These are phyloP conservation scores for Tenrec ecaudatus DNA, from an alignment of 2,113 vertebrate genomes.

Conservation along the genomic window DNA sequence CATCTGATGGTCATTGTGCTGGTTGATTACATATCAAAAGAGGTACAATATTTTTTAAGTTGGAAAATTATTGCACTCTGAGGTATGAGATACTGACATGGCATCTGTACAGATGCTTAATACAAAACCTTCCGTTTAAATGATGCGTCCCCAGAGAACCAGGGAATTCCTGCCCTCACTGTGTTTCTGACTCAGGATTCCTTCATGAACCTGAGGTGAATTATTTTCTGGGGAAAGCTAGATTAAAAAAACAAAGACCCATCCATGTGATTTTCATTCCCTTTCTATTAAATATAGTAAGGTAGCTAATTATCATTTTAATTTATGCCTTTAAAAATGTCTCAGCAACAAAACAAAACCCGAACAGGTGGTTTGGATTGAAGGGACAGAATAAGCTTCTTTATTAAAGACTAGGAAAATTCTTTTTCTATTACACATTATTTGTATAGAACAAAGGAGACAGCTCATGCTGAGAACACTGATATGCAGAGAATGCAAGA, in stretches of 20 bases:
- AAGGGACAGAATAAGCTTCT: constrained; percentile 85
- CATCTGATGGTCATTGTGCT: background rate
- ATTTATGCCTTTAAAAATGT: constrained; percentile 65
- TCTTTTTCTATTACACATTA: constrained; percentile 85
- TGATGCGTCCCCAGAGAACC: background rate
- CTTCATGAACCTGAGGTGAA: constrained; percentile 37
- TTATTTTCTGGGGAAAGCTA: constrained; percentile 51
- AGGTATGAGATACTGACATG: constrained; percentile 29
- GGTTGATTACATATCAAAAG: constrained; percentile 51
- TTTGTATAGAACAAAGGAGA: constrained; percentile 86
- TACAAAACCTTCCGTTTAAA: constrained; percentile 18
- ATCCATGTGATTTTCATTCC: constrained; percentile 63
- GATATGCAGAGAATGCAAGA: constrained; percentile 85
- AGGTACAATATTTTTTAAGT: background rate
- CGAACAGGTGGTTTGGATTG: constrained; percentile 87
- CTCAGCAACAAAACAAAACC: constrained; percentile 77
- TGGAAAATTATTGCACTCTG: background rate
- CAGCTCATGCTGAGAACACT: constrained; percentile 89
- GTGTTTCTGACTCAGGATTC: constrained; percentile 4
- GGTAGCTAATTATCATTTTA: constrained; percentile 73
- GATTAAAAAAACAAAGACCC: constrained; percentile 37
- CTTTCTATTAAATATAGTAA: constrained; percentile 67
- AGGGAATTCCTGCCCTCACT: background rate
- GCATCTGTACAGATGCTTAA: constrained; percentile 41
- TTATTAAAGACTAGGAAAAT: constrained; percentile 84